Conservation (phyloP, 1,140 invertebrate genomes). For the Drosophila kanapiae region DNA sequence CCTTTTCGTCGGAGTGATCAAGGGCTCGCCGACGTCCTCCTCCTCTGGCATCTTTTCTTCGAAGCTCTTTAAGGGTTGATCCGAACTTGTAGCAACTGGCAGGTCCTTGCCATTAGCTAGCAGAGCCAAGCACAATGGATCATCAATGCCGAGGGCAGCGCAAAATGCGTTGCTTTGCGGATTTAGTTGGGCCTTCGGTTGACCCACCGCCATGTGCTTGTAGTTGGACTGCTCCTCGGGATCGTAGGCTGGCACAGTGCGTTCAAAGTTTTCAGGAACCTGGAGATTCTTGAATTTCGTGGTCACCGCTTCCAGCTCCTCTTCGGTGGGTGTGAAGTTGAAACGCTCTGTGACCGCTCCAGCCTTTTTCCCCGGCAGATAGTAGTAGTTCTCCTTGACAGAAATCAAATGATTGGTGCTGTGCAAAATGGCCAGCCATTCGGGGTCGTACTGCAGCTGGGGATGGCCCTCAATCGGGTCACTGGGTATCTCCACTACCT, state of each 20-base stretch:
- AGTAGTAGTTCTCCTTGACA: constrained; percentile 89
- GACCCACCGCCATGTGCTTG: constrained; percentile 69
- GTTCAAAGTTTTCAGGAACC: constrained; percentile 91
- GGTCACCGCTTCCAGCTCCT: constrained; percentile 90
- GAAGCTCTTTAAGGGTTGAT: neutral
- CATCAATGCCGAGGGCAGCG: constrained; percentile 91
- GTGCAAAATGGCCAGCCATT: constrained; percentile 96
- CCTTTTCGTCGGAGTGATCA: constrained; percentile 40
- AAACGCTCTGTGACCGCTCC: constrained; percentile 88
- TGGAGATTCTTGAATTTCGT: constrained; percentile 89
- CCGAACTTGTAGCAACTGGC: constrained; percentile 12
- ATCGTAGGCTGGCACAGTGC: constrained; percentile 89
- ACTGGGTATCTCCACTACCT: constrained; percentile 88
- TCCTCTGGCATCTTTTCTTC: neutral
- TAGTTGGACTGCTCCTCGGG: constrained; percentile 77
- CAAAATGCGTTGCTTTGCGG: constrained; percentile 94
- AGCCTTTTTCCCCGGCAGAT: constrained; percentile 92
- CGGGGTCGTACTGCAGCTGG: constrained; percentile 93
- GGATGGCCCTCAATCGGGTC: constrained; percentile 84
- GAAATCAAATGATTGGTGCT: constrained; percentile 95
- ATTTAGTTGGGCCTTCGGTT: constrained; percentile 88
- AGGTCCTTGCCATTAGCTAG: constrained; percentile 78
- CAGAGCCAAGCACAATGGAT: constrained; percentile 88
- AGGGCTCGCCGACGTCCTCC: constrained; percentile 2
- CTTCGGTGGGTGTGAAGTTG: constrained; percentile 90